A percentile compares a stretch with the other conserved stretches of the same genome.
phyloP scores from a whole-genome alignment of 1,140 invertebrate species.

The Aphelinus atriplicis region DNA sequence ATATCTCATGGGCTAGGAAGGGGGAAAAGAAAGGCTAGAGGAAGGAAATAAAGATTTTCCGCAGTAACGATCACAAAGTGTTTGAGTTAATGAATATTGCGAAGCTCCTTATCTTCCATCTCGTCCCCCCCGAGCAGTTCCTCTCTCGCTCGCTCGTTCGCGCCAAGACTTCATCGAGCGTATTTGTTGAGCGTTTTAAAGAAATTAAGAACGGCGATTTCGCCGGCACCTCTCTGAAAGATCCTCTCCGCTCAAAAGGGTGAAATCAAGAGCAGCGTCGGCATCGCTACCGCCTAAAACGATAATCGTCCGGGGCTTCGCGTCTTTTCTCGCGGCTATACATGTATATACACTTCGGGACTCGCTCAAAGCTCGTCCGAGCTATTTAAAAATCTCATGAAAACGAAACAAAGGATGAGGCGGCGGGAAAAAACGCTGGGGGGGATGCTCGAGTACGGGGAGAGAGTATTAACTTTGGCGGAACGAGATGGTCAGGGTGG shows the following conservation, averaged over 20 bases:
- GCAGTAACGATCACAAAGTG: conserved; percentile 38
- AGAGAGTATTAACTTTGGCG: conserved; percentile 18
- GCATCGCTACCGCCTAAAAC: conserved; percentile 41
- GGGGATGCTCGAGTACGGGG: neutral
- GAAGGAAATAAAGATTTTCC: conserved; percentile 48
- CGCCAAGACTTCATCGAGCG: conserved; percentile 17
- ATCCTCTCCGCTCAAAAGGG: conserved; percentile 20
- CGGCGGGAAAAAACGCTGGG: conserved; percentile 11
- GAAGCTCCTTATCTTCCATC: conserved; percentile 26
- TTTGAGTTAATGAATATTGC: conserved; percentile 44
- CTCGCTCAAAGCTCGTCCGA: conserved; percentile 54
- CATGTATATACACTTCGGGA: conserved; percentile 26
- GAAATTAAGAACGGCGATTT: conserved; percentile 38
- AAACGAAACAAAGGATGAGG: conserved; percentile 58
- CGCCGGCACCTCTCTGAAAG: conserved; percentile 16
- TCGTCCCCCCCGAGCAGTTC: neutral
- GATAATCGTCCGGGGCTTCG: conserved; percentile 55
- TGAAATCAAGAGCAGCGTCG: conserved; percentile 40
- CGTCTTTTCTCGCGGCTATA: neutral
- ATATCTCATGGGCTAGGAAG: conserved; percentile 14
- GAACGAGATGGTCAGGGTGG: conserved; percentile 35
- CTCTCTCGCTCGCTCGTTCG: neutral
- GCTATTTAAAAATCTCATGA: conserved; percentile 63
- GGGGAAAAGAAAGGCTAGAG: conserved; percentile 19
- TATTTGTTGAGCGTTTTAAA: conserved; percentile 35